phyloP scores from a whole-genome alignment of 2,888 invertebrate genomes.

The Byasa hedistus region DNA sequence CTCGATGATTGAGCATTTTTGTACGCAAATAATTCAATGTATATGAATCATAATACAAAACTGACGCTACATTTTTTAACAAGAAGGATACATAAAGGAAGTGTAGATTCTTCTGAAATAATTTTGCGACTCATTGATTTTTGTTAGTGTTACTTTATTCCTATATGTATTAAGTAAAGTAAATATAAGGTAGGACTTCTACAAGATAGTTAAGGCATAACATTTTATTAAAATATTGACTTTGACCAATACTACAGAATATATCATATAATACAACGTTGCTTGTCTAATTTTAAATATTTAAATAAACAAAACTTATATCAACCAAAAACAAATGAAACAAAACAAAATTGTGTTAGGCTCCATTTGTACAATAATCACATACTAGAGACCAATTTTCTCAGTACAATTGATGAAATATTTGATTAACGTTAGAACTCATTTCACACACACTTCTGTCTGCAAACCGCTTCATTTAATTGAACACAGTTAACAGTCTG shows the following conservation, averaged over 20 bases:
- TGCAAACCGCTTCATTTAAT: background rate
- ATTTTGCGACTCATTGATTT: no score
- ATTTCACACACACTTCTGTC: slow-evolving; percentile 1
- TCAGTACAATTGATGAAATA: background rate
- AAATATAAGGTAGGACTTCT: no score
- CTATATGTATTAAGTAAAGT: no score
- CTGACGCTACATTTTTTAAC: background rate
- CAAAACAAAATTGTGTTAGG: background rate
- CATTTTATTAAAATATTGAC: no score
- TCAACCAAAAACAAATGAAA: background rate
- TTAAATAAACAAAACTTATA: no score
- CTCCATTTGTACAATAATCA: no score
- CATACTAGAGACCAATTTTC: background rate
- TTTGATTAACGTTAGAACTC: background rate
- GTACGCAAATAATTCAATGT: background rate
- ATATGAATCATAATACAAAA: background rate
- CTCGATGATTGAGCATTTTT: slow-evolving; percentile 1
- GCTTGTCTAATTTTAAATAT: no score
- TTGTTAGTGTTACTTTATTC: no score
- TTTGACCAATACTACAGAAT: no score
- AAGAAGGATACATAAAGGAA: background rate
- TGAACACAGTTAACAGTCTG: background rate
- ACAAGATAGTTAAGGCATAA: no score
- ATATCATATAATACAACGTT: no score
- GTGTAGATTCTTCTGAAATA: no score